phyloP scores from a whole-genome alignment of 2,888 invertebrate genomes.

The Machimus rusticus region DNA sequence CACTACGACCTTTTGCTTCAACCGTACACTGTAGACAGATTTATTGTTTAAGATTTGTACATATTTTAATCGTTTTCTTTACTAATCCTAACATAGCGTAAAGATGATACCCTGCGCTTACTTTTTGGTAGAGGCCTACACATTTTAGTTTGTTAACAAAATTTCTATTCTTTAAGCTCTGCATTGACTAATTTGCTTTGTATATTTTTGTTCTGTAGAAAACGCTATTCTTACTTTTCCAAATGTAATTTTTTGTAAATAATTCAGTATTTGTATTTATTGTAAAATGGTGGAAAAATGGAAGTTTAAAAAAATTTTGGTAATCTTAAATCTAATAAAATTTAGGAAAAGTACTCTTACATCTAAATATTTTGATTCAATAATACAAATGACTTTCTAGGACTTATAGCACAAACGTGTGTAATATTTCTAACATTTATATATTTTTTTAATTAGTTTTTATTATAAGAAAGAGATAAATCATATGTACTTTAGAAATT shows the following conservation, averaged over 20 bases:
- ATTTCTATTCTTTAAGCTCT: neutral
- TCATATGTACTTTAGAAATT: too few species aligned
- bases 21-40: neutral
- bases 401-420: neutral
- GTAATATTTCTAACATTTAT: too few species aligned
- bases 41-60: neutral
- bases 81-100: neutral
- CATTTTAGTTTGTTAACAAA: neutral
- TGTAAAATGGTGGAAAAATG: neutral
- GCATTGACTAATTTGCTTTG: conserved; percentile 13
- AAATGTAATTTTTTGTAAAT: neutral
- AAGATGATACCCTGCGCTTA: neutral
- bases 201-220: neutral
- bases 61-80: neutral
- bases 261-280: neutral
- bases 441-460: too few species aligned
- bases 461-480: too few species aligned
- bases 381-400: neutral
- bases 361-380: neutral
- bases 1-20: neutral
- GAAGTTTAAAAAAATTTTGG: neutral
- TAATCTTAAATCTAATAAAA: neutral
- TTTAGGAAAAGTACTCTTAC: neutral
- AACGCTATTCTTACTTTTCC: neutral
- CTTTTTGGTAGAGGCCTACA: conserved; percentile 12